These are phyloP conservation scores for western clawed frog (Xenopus tropicalis) DNA, from an alignment of 2,113 vertebrate genomes.

Conservation along the genomic window UCB_Xtro_10.0 CM004444.2:125227001-125227500, in stretches of 20 bases:
- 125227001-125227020: no score
- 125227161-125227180: no score
- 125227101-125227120: no score
- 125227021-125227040: no score
- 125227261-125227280: constrained; percentile 26
- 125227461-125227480: constrained; percentile 36
- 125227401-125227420: constrained; percentile 36
- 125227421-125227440: constrained; percentile 37
- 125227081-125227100: no score
- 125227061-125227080: no score
- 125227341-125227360: constrained; percentile 34
- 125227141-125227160: no score
- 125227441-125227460: constrained; percentile 36
- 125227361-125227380: constrained; percentile 44
- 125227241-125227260: neutral
- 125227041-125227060: no score
- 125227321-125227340: constrained; percentile 22
- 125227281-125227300: constrained; percentile 47
- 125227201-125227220: neutral
- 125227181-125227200: no score
- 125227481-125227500: constrained; percentile 34
- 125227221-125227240: neutral
- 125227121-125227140: no score
- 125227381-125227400: constrained; percentile 34
- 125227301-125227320: constrained; percentile 26